Evolutionary conservation across 2,113 vertebrate species (phyloP).

Genomic region (Channa argus): DNA sequence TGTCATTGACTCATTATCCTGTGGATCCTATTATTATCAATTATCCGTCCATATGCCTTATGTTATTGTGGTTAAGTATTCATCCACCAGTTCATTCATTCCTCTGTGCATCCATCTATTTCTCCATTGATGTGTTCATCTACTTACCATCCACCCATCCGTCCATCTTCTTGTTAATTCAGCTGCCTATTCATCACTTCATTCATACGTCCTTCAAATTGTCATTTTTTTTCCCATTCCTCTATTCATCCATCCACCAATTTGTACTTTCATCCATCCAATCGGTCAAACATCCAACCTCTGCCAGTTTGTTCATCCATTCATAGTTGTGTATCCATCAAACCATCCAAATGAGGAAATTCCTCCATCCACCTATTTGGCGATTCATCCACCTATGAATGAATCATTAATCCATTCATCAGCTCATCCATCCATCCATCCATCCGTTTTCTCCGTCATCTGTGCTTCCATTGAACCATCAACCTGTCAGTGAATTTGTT

Average conservation of each 20-base stretch:
- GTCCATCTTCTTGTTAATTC: too few species aligned
- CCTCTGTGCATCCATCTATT: too few species aligned
- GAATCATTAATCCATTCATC: neutral
- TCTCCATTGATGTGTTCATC: neutral
- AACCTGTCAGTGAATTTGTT: too few species aligned
- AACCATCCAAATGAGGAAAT: too few species aligned
- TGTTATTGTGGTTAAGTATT: too few species aligned
- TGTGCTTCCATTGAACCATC: neutral
- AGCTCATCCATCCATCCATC: too few species aligned
- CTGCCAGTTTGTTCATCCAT: neutral
- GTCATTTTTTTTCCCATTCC: too few species aligned
- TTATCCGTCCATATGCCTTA: too few species aligned
- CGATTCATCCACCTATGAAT: neutral
- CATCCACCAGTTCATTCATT: too few species aligned
- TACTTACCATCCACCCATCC: neutral
- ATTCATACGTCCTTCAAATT: too few species aligned
- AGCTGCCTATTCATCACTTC: too few species aligned
- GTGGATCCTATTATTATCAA: neutral
- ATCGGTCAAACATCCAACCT: neutral
- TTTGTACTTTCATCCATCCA: neutral
- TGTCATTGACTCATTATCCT: neutral
- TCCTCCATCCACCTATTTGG: neutral
- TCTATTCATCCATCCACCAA: neutral
- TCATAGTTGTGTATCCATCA: neutral
- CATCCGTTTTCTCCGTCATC: neutral